Evolutionary conservation across 2,888 invertebrate genomes (phyloP), one percentile per base, ranked within the genome.

Genomic region (Leistus spinibarbis): DNA sequence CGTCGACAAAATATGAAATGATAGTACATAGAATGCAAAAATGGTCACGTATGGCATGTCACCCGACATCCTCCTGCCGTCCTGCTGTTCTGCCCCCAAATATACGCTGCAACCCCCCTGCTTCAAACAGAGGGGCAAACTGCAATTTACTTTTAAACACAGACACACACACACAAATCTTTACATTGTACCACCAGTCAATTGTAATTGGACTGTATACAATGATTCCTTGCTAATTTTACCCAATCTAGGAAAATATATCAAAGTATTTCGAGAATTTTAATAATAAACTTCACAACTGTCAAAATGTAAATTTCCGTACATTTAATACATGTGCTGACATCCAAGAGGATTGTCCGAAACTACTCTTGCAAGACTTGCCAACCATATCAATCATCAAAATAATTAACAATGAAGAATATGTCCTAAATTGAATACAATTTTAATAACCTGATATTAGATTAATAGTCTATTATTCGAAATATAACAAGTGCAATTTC

Each of bases 21-120:
- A 91, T 84, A 93, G 88, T 83, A 92, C 88, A 84, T 92, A 92
- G 81, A 92, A 85, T 82, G 90, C 88, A 86, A 91, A 88, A 87
- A 90, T 90, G 82, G 87, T 87, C 83, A 89, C 84, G 85, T 88
- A 88, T 83, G 88, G 88, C 80, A 87, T 87, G 81, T 89, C 88
- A 85, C 87, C 86, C 88, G 88, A 89, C 86, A 86, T 88, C 83
- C 75, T 80, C 63, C n/a, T n/a, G n/a, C n/a, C n/a, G n/a, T n/a
- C n/a, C n/a, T n/a, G n/a, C n/a, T n/a, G n/a, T n/a, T n/a, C n/a
- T n/a, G n/a, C n/a, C n/a, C n/a, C n/a, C n/a, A n/a, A n/a, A n/a
- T n/a, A 70, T 20, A 27, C 24, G 17, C 20, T 66, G 22, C 23
- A 63, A 63, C 72, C 76, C 79, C 69, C 24, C 20, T 23, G 23